These are phyloP conservation scores for Epizoanthus illoricatus DNA, from an alignment of 92 coral and sea anemone genomes.

Conservation along the genomic window DNA sequence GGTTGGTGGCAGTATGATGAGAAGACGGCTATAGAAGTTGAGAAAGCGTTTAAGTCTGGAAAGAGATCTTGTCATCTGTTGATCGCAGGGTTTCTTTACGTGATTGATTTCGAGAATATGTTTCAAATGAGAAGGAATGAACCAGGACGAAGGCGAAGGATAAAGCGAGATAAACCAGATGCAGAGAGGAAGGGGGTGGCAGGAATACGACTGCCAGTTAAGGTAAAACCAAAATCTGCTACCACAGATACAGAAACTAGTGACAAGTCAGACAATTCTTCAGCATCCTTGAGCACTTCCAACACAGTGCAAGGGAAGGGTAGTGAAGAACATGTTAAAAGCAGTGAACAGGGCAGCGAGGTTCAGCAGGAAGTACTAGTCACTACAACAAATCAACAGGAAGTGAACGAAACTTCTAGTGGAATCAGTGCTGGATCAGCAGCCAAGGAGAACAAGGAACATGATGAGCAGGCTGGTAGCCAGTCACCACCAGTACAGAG, in stretches of 20 bases:
- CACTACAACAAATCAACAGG: background rate
- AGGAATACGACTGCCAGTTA: constrained; percentile 61
- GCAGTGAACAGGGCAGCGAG: background rate
- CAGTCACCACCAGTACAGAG: no score
- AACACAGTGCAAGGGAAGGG: background rate
- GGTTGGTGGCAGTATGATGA: constrained; percentile 99
- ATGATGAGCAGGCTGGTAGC: no score
- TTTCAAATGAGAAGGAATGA: constrained; percentile 96
- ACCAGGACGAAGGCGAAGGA: constrained; percentile 91
- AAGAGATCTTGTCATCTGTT: constrained; percentile 92
- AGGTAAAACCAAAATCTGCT: constrained; percentile 22
- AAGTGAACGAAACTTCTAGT: background rate
- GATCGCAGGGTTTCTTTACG: constrained; percentile 93
- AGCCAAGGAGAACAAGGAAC: no score
- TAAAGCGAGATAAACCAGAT: constrained; percentile 87
- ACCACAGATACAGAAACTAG: constrained; percentile 2
- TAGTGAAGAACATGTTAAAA: background rate
- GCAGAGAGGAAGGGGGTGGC: constrained; percentile 96
- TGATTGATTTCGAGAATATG: constrained; percentile 97
- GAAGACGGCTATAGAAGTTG: constrained; percentile 85
- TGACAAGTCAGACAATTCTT: constrained; percentile 13
- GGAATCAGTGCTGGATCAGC: no score
- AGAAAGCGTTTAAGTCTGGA: constrained; percentile 84
- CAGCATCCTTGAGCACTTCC: background rate
- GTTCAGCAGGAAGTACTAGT: background rate